Evolutionary conservation across 2,888 invertebrate genomes (phyloP).

Genomic region (Polyommatus icarus): DNA sequence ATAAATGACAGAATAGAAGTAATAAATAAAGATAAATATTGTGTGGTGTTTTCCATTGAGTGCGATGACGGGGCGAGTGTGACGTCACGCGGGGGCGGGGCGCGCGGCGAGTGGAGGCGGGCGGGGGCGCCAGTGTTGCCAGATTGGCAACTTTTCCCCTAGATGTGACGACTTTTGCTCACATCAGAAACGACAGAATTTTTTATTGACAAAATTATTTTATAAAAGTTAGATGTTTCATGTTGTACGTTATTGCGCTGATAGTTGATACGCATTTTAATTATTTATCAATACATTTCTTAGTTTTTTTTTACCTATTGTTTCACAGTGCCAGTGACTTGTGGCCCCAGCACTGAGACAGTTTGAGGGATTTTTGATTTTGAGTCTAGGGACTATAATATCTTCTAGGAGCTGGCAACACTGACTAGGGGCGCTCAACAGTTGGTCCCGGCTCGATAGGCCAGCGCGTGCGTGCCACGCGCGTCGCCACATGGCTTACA

Average conservation of each 20-base stretch:
- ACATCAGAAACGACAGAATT: no score
- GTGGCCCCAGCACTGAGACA: no score
- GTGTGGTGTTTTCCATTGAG: constrained; percentile 18
- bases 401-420: background rate
- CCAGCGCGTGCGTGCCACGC: constrained; percentile 67
- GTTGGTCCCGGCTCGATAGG: constrained; percentile 72
- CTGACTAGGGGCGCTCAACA: constrained; percentile 60
- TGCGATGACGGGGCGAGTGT: constrained; percentile 55
- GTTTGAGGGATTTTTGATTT: no score
- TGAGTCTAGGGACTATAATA: background rate
- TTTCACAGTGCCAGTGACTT: no score
- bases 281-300: no score
- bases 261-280: no score
- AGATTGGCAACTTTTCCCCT: no score
- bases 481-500: constrained; percentile 56
- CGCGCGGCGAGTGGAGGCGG: constrained; percentile 39
- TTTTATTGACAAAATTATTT: no score
- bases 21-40: constrained; percentile 29
- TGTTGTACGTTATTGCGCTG: no score
- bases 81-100: constrained; percentile 57
- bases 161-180: no score
- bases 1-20: constrained; percentile 27
- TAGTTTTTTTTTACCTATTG: no score
- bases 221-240: no score
- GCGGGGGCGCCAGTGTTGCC: constrained; percentile 45